Percentiles rank a stretch among this genome's conserved stretches.
These are phyloP conservation scores for Cochlearius cochlearius DNA, from an alignment of 2,113 vertebrate genomes.

Conservation along the genomic window DNA sequence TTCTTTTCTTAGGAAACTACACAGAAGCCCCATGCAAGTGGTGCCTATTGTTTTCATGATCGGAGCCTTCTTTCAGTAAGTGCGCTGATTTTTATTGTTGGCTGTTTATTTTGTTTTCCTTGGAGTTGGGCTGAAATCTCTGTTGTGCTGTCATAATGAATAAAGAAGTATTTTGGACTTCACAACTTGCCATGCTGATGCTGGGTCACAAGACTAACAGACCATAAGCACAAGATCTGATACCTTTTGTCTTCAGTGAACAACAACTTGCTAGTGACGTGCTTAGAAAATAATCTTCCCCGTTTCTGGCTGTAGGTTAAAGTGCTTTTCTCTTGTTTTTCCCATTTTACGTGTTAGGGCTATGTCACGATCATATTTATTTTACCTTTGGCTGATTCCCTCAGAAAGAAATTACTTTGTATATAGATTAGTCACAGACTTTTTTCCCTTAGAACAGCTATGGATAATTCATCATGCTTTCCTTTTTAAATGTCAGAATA, in stretches of 20 bases:
- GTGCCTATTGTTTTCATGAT: constrained; percentile 66
- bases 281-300: not conserved
- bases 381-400: not conserved
- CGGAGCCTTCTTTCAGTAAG: constrained; percentile 73
- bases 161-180: not conserved
- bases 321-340: not conserved
- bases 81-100: not conserved
- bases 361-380: not conserved
- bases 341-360: not conserved
- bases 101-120: not conserved
- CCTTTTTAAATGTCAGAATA: not conserved
- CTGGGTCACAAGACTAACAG: not conserved
- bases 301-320: not conserved
- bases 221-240: not conserved
- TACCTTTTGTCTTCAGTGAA: not conserved
- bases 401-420: not conserved
- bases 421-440: not conserved
- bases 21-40: constrained; percentile 74
- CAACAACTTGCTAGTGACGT: not conserved
- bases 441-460: not conserved
- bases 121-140: not conserved
- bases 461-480: not conserved
- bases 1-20: constrained; percentile 66
- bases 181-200: not conserved
- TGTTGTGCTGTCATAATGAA: not conserved